Base-by-base conservation (phyloP, 1,140 invertebrate genomes). In the Chironomus striatipennis region DNA sequence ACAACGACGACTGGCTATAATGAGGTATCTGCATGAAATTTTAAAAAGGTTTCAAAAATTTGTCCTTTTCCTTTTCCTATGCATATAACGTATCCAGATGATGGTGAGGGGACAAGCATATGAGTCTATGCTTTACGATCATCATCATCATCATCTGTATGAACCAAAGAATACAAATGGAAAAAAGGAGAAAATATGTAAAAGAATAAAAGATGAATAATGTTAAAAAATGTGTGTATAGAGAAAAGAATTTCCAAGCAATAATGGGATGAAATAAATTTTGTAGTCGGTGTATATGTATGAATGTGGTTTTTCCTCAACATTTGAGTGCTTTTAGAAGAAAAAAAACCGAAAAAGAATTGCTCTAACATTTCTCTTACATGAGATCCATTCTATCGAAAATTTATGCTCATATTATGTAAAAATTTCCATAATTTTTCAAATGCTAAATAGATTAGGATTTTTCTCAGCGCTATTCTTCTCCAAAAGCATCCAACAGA, bases 341-440 rank as follows among this genome's bases (percentile, higher is more conserved):
- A n/a, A n/a, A 15, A 57, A 57, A 12, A 12, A 57, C 47, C 47
- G 12, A 57, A 57, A 57, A 47, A 57, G 12, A 10, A 57, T 12
- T 47, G 9, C 43, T 47, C 15, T 47, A 12, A 8, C 57, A 1
- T 17, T 17, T 17, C n/a, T 67, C n/a, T 17, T 20, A 70, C 17
- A 70, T 70, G 65, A 20, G 24, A 18, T 18, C 20, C 17, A 70
- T 18, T 20, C 20, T 70, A 6, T 20, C 65, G 15, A 70, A 70
- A 70, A 70, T 70, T 70, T 70, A 70, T 70, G 65, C 65, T 70
- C 20, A 21, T 70, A 70, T 18, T 70, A 70, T 70, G 65, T 70
- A 70, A 20, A 70, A 70, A 70, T 70, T 70, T 70, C 65, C 65
- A 70, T 70, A 70, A 70, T 70, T 70, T 70, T 70, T 70, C 65